Base-by-base conservation (phyloP, 2,888 invertebrate species). In the Enoplolaimus lenunculus region DNA sequence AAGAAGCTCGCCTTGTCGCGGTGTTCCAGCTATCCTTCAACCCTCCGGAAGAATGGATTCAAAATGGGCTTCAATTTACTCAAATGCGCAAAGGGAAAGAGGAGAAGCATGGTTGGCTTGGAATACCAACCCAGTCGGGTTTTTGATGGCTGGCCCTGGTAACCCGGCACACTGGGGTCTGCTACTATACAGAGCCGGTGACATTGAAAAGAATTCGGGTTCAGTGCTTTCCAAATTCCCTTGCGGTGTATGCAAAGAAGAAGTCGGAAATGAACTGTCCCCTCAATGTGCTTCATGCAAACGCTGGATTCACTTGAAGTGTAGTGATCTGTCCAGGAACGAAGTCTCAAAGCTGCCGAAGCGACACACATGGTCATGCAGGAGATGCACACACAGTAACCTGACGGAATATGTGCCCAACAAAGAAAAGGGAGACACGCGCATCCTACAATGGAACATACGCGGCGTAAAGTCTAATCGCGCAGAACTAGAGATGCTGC, bases 21-120 rank as follows among this genome's bases (percentile, higher is more conserved):
- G 45, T 45, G 45, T 45, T 45, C 45, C 45, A 45, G 45, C 45
- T 45, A 45, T 45, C 45, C 45, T 45, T 45, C 45, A 45, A 45
- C 45, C 45, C 45, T 13, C 45, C 45, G 45, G 45, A 45, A 45
- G 45, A 45, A 45, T 45, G 45, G 45, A 45, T 45, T 45, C 45
- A 45, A 45, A 45, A 45, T 45, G 45, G 45, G 45, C 45, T 45
- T 45, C 45, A 45, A 45, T 45, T 45, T 45, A 45, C 45, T 45
- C 45, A 45, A 45, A 45, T 45, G 45, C 21, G 45, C 45, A 13
- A n/a, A n/a, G n/a, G 7, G 7, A 21, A 7, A 45, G 21, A 45
- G 45, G 45, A 7, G 45, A 45, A 45, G 45, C 45, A 45, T 45
- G 45, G 45, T 45, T 45, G 45, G 45, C 45, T 45, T 45, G 45